Evolutionary conservation across 2,797 vertebrate species (phyloP), one percentile per base, ranked within the genome.

Genomic region (Enteromius thamalakanensis): DNA sequence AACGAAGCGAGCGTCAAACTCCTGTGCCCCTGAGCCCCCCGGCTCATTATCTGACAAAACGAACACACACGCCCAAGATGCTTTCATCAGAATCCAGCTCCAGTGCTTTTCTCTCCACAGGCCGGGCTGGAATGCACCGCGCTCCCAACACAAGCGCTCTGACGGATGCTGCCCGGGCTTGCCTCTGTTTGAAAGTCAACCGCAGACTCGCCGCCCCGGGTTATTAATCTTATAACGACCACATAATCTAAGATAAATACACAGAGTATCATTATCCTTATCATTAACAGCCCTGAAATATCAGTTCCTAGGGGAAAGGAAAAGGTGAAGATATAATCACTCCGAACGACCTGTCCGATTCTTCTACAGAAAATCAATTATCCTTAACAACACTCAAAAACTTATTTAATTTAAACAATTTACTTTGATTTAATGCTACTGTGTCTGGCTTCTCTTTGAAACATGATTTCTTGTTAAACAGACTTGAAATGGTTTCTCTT

Each of bases 1-100:
- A 98, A 95, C 95, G 90, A 91, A 87, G 86, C 91, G 89, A 91
- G 58, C 96, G 95, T 94, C 95, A 97, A 96, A 95, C 95, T 93
- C 92, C 91, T 91, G 85, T 93, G 95, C 94, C 95, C 93, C 91
- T 88, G 81, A 95, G 95, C 95, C 93, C 92, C 86, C 51, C 79
- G 92, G 93, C 94, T 96, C 95, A 96, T 97, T 96, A 96, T 95
- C 94, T 95, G 93, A 92, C 96, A 95, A 95, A 96, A 95, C 87
- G 91, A 93, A 95, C 8, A 95, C 8, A 90, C 92, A 92, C 93
- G 90, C 92, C 91, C 92, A 83, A 55, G 83, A 89, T 92, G 91
- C 95, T 96, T 96, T 96, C 92, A 96, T 96, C 94, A 89, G 90
- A 87, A 92, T 95, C 94, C 95, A 96, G 94, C 89, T 47, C 90